These are phyloP conservation scores for Acanthosoma haemorrhoidale DNA, from an alignment of 2,888 invertebrate species.

Conservation along the genomic window DNA sequence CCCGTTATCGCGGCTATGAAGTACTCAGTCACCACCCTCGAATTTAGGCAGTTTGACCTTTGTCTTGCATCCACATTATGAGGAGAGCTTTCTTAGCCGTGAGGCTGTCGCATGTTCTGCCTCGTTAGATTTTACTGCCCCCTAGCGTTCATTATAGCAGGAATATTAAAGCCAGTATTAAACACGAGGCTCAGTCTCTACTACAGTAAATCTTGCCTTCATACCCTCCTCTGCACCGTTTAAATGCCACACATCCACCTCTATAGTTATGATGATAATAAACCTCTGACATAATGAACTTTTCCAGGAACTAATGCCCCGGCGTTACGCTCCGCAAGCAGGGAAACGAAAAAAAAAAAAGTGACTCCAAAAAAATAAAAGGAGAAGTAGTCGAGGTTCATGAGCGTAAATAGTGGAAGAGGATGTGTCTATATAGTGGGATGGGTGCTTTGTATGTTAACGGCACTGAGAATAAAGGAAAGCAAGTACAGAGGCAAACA, in stretches of 20 bases:
- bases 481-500: neutral
- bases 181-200: neutral
- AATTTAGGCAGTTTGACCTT: too few relatives aligned
- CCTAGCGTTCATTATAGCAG: neutral
- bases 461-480: neutral
- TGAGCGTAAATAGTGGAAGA: neutral
- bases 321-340: neutral
- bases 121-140: conserved; percentile 17
- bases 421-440: neutral
- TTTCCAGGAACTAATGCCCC: neutral
- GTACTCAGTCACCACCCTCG: too few relatives aligned
- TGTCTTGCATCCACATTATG: neutral
- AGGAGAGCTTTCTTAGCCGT: neutral
- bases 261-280: neutral
- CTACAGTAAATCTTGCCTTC: conserved; percentile 6
- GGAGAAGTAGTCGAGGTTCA: neutral
- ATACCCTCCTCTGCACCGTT: neutral
- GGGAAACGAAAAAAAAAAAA: neutral
- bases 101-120: neutral
- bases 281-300: conserved; percentile 8
- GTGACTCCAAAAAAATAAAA: too few relatives aligned
- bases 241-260: neutral
- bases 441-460: neutral
- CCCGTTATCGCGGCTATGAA: too few relatives aligned
- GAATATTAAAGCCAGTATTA: conserved; percentile 11